Evolutionary conservation across 2,888 invertebrate species (phyloP).

Genomic region (Drosophila borealis): DNA sequence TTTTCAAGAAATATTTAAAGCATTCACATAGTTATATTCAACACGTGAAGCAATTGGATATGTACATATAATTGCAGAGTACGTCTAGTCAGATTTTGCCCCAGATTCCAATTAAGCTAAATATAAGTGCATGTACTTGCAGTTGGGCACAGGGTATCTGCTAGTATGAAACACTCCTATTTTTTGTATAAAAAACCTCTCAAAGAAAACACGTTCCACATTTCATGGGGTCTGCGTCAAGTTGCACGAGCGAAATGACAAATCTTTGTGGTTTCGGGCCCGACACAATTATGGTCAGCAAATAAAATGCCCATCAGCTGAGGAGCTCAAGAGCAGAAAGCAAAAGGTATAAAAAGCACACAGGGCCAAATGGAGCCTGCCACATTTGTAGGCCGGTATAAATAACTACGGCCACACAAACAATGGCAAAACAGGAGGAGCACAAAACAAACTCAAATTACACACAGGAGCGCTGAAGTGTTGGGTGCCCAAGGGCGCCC

Average conservation of each 20-base stretch:
- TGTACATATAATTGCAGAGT: neutral
- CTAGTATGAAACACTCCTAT: slow-evolving; percentile 1
- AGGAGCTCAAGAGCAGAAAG: slow-evolving; percentile 5
- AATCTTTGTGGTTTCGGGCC: slow-evolving; percentile 49
- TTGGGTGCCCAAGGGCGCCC: neutral
- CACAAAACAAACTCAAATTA: slow-evolving; percentile 61
- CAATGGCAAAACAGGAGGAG: slow-evolving; percentile 34
- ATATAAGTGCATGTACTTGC: neutral
- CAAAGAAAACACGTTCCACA: slow-evolving; percentile 58
- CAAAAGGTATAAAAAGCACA: slow-evolving; percentile 14
- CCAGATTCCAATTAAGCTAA: too few relatives aligned
- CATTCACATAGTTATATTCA: neutral
- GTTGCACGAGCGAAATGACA: slow-evolving; percentile 51
- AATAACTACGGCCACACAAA: slow-evolving; percentile 62
- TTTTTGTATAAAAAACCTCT: slow-evolving; percentile 10
- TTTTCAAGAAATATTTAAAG: neutral
- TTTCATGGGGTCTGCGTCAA: slow-evolving; percentile 31
- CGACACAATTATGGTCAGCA: slow-evolving; percentile 68
- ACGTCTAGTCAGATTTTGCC: too few relatives aligned
- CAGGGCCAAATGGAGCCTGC: slow-evolving; percentile 4
- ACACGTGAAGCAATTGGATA: too few relatives aligned
- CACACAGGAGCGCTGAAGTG: slow-evolving; percentile 29
- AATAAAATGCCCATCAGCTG: slow-evolving; percentile 63
- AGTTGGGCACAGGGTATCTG: slow-evolving; percentile 1
- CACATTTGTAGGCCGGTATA: slow-evolving; percentile 42